Evolutionary conservation across 1,140 invertebrate species (phyloP), one percentile per base, ranked within the genome.

Genomic region (Sipha flava): DNA sequence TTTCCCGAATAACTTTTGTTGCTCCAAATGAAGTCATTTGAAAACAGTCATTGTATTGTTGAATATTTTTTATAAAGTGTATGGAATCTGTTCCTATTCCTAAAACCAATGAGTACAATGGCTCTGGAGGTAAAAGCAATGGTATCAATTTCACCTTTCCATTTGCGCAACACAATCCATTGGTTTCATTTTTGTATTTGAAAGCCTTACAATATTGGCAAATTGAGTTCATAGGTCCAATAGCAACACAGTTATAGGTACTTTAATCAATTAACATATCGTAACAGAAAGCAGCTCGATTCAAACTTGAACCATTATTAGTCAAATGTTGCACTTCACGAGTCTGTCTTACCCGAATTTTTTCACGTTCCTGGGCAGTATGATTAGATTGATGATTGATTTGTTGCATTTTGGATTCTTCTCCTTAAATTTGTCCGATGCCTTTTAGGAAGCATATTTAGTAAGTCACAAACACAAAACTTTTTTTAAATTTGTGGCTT

Each of bases 101-200:
- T 81, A 80, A 81, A 84, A 85, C 83, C 82, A 85, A 83, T 81
- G 83, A 84, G 82, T 81, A 23, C 81, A 57, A 80, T 83, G 79
- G 80, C 40, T 83, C 47, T 31, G 72, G 47, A 79, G 82, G 81
- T 54, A n/a, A 9, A 62, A 45, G 18, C 26, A 82, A 80, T 81
- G 34, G 34, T 66, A n/a, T n/a, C 18, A 82, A 80, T 81, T 80
- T 80, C 7, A 82, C 80, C 68, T 83, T 83, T 62, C 82, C 82
- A 72, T 43, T 64, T 45, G 82, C 75, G 31, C 81, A 82, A 49
- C 81, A 82, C 81, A 82, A 31, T 72, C 80, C 81, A 31, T 40
- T 2, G 40, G 81, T 18, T 81, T 83, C 81, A 31, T 81, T 80
- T 72, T 80, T 80, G 12, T 16, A 81, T 37, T 75, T 80, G 4